phyloP scores from a whole-genome alignment of 92 coral and sea anemone genomes.

The Siderastrea radians region DNA sequence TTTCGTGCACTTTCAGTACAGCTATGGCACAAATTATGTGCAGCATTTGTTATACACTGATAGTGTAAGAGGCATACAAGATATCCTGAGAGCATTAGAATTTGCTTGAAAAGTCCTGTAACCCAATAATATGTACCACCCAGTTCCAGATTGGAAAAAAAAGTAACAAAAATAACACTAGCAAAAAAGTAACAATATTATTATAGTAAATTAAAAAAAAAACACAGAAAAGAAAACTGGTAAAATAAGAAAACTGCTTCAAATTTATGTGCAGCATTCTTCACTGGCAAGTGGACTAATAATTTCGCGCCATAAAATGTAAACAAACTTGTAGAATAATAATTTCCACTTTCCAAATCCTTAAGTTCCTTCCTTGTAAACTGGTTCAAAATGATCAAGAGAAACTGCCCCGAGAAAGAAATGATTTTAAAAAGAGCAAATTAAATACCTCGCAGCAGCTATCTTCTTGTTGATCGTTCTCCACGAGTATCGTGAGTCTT shows the following conservation, averaged over 20 bases:
- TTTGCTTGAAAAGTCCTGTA: no score
- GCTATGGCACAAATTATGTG: no score
- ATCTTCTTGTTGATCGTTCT: slow-evolving; percentile 78
- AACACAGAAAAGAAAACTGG: no score
- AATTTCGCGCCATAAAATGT: background rate
- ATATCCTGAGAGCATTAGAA: no score
- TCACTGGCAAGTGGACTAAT: background rate
- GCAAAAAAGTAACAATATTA: no score
- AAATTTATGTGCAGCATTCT: background rate
- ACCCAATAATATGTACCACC: no score
- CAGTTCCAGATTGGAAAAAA: no score
- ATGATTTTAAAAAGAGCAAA: background rate
- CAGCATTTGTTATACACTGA: no score
- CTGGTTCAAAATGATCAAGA: slow-evolving; percentile 7
- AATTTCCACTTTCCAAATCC: background rate
- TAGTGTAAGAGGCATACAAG: background rate
- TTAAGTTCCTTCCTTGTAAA: background rate
- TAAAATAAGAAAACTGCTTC: background rate
- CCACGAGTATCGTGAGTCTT: slow-evolving; percentile 38
- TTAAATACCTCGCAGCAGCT: slow-evolving; percentile 86
- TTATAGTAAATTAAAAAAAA: no score
- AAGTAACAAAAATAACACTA: no score
- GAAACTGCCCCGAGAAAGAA: background rate
- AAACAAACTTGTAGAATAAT: background rate
- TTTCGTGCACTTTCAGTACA: background rate